Percentiles rank a stretch among this genome's conserved stretches.
These are phyloP conservation scores for Chloropsis cyanopogon DNA, from an alignment of 2,113 vertebrate genomes.

Conservation along the genomic window DNA sequence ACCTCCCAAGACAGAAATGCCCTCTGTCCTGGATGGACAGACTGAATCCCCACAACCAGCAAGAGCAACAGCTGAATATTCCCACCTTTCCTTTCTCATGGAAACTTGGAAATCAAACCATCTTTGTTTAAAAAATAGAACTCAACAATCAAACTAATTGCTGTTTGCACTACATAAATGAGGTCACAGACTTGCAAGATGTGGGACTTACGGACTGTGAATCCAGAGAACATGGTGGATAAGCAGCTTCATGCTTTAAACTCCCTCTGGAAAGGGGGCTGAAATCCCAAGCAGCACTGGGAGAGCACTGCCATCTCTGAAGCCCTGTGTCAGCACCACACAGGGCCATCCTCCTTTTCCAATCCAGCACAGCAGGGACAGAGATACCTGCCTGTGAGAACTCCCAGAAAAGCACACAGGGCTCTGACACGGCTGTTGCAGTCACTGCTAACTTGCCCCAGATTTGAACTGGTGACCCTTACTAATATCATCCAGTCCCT, in stretches of 20 bases:
- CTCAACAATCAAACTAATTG: not conserved
- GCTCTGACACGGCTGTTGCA: not conserved
- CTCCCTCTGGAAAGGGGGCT: not conserved
- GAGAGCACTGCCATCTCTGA: not conserved
- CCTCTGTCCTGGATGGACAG: not conserved
- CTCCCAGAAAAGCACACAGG: rapidly evolving
- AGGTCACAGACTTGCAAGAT: not conserved
- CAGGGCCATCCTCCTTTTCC: not conserved
- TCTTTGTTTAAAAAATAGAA: not conserved
- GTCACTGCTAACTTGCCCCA: conserved; percentile 5
- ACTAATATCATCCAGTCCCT: conserved; percentile 40
- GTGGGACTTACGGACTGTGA: not conserved
- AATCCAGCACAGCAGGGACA: not conserved
- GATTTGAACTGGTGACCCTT: conserved; percentile 46
- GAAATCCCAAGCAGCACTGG: not conserved
- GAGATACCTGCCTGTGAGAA: not conserved
- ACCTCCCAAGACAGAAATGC: not conserved
- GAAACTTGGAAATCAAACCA: not conserved
- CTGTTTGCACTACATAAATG: not conserved
- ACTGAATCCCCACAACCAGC: not conserved
- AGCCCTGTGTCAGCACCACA: not conserved
- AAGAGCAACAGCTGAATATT: not conserved
- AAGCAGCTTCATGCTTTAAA: not conserved
- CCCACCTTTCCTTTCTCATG: not conserved
- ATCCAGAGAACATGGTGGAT: not conserved